Conservation (phyloP, 2,113 vertebrate genomes). For the Baryphthengus martii region DNA sequence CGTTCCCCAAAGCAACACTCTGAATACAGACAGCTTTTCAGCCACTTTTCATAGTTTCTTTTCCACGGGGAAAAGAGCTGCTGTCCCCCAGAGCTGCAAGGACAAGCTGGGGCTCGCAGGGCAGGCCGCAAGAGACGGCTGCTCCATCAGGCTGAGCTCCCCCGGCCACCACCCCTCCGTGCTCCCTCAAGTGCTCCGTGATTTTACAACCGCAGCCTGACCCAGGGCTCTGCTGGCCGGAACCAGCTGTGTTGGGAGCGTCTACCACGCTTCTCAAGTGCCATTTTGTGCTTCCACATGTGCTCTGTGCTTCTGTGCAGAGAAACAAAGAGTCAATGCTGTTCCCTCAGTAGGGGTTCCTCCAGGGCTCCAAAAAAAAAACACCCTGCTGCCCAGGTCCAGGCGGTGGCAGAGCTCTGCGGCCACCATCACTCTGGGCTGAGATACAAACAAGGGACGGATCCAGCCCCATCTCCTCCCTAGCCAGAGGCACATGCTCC, state of each 20-base stretch:
- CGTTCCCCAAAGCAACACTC: not conserved
- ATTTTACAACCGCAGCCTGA: not conserved
- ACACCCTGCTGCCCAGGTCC: not conserved
- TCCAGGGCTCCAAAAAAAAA: too few relatives aligned
- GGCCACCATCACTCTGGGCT: not conserved
- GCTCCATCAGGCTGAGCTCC: not conserved
- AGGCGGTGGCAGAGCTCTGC: not conserved
- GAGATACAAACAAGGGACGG: not conserved
- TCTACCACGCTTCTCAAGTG: not conserved
- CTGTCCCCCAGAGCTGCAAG: not conserved
- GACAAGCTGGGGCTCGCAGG: not conserved
- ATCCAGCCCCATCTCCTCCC: not conserved
- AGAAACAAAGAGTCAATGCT: not conserved
- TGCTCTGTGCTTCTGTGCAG: not conserved
- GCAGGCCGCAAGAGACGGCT: not conserved
- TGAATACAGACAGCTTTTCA: not conserved
- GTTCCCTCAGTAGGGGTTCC: not conserved
- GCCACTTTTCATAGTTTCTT: not conserved
- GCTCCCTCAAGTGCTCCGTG: accelerated
- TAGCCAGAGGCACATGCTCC: constrained; percentile 38
- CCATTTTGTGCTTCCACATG: not conserved
- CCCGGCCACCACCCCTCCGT: not conserved
- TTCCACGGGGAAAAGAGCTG: not conserved
- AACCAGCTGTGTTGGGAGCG: accelerated
- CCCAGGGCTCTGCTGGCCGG: not conserved